Evolutionary conservation across 2,797 vertebrate genomes (phyloP), one percentile per base, ranked within the genome.

Genomic region (Urosaurus nigricauda): DNA sequence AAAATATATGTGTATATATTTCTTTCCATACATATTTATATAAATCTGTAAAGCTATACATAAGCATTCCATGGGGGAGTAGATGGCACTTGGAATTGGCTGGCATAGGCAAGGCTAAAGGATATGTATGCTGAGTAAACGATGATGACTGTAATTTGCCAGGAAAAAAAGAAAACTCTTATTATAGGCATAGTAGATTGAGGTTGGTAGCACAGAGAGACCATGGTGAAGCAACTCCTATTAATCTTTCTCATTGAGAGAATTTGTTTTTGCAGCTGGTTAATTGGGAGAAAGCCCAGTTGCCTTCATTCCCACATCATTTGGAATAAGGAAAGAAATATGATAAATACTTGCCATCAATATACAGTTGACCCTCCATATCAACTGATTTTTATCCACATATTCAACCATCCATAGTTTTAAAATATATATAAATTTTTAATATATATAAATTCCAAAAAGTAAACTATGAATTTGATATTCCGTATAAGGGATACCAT

Each of bases 1-100:
- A 89, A 26, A 87, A 87, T 53, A 84, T 80, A 82, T 91, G 92
- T 86, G 73, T 43, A 40, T 89, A 79, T 37, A 51, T 92, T 91
- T 70, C 24, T 32, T 32, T 13, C 7, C 47, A 51, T 51, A 32
- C 65, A 70, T 70, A 29, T 68, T 68, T 68, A 35, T 47, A 91
- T 68, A 77, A 40, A 82, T 90, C 0, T 2, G 84, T 63, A 51
- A 9, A 51, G 47, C 47, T 51, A 65, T 35, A 14, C 92, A 93
- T 81, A 2, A 0, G 74, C 90, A 21, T 88, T 90, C 80, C 40
- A 35, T 68, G 63, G 51, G 37, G 60, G 85, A 40, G 2, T 90
- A 86, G 24, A 26, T 83, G 80, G 26, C 63, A 16, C 21, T 37
- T 32, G 79, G 35, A 68, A 16, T 56, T 26, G 24, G 35, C n/a